phyloP scores from a whole-genome alignment of 2,113 vertebrate genomes.

The Thamnaconus septentrionalis region DNA sequence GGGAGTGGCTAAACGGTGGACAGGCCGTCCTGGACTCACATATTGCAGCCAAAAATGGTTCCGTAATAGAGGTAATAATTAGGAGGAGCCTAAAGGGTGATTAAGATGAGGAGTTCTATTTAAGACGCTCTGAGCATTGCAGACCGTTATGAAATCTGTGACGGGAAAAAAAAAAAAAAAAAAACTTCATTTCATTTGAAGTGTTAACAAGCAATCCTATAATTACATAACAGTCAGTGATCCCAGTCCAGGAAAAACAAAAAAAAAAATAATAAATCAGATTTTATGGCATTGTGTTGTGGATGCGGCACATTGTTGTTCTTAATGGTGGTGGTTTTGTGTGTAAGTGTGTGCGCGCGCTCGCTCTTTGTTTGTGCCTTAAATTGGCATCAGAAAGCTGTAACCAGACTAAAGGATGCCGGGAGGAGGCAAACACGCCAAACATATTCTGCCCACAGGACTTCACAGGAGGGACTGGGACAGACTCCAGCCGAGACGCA shows the following conservation, averaged over 20 bases:
- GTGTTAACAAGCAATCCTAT: background rate
- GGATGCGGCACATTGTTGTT: conserved; percentile 3
- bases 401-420: background rate
- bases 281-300: background rate
- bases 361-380: background rate
- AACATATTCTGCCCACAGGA: background rate
- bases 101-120: too few species aligned
- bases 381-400: background rate
- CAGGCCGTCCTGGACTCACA: too few species aligned
- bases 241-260: background rate
- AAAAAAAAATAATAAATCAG: background rate
- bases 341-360: too few species aligned
- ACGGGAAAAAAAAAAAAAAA: background rate
- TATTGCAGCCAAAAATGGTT: too few species aligned
- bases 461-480: background rate
- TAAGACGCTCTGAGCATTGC: background rate
- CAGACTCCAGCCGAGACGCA: too few species aligned
- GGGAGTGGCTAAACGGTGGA: too few species aligned
- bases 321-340: background rate
- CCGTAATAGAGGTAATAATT: too few species aligned
- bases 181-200: conserved; percentile 1
- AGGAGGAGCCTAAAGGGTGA: too few species aligned
- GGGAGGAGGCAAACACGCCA: background rate
- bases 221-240: conserved; percentile 1
- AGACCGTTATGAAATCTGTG: background rate